phyloP scores from a whole-genome alignment of 1,140 invertebrate genomes.

The Drosophila athabasca region DNA sequence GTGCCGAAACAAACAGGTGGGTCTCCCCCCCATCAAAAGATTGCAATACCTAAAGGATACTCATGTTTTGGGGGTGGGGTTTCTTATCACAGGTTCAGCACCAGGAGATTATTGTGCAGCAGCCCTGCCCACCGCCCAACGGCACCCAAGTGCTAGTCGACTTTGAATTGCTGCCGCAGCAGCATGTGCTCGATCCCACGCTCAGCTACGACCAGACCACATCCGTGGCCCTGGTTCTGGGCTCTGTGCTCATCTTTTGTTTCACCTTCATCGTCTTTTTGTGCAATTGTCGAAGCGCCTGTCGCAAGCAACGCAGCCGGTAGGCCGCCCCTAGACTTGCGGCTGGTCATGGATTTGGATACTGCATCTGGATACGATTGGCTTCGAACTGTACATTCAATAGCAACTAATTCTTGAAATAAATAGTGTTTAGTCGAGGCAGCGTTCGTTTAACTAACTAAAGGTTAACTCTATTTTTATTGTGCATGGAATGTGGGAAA shows the following conservation, averaged over 20 bases:
- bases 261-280: constrained; percentile 86
- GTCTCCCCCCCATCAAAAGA: background rate
- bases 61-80: background rate
- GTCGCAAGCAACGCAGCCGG: constrained; percentile 71
- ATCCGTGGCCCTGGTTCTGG: constrained; percentile 85
- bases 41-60: background rate
- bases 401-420: constrained; percentile 72
- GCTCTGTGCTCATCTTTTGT: constrained; percentile 86
- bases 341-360: background rate
- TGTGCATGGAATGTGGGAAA: constrained; percentile 34
- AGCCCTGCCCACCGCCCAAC: constrained; percentile 90
- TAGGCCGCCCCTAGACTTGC: constrained; percentile 25
- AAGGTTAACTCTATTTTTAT: constrained; percentile 48
- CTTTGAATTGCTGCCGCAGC: constrained; percentile 84
- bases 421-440: constrained; percentile 68
- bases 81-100: constrained; percentile 87
- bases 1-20: constrained; percentile 88
- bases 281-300: constrained; percentile 85
- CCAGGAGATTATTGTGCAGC: constrained; percentile 92
- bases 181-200: constrained; percentile 83
- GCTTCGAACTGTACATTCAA: constrained; percentile 50
- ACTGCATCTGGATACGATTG: constrained; percentile 16
- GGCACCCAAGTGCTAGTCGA: constrained; percentile 89
- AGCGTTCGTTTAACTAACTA: constrained; percentile 71
- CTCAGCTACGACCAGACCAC: constrained; percentile 85